phyloP scores from a whole-genome alignment of 2,113 vertebrate genomes.

The Cardinalis cardinalis region DNA sequence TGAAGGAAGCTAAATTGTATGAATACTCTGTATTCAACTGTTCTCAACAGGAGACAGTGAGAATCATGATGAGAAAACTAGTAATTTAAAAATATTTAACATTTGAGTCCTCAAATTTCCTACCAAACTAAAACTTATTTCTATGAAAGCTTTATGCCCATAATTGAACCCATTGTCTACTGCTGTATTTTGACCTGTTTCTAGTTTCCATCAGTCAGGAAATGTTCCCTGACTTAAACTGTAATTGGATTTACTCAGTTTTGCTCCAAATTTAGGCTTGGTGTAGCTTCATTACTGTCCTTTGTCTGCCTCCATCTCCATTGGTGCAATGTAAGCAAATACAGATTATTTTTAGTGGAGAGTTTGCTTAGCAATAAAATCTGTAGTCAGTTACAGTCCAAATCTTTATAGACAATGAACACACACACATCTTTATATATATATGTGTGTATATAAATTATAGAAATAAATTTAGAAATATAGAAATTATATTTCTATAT shows the following conservation, averaged over 20 bases:
- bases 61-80: not conserved
- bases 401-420: not conserved
- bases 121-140: not conserved
- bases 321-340: not conserved
- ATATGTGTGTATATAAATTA: accelerated
- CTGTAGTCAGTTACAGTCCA: not conserved
- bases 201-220: not conserved
- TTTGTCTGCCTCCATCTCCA: not conserved
- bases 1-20: not conserved
- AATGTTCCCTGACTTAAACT: not conserved
- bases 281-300: not conserved
- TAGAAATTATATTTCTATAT: too few relatives aligned
- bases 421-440: not conserved
- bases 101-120: not conserved
- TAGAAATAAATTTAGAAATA: not conserved
- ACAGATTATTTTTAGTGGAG: not conserved
- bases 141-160: not conserved
- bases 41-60: not conserved
- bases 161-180: not conserved
- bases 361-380: not conserved
- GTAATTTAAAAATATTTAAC: not conserved
- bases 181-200: not conserved
- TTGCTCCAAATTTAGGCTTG: not conserved
- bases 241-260: not conserved
- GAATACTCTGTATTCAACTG: not conserved